These are phyloP conservation scores for Drosophila robusta DNA, from an alignment of 2,888 invertebrate species.

Conservation along the genomic window DNA sequence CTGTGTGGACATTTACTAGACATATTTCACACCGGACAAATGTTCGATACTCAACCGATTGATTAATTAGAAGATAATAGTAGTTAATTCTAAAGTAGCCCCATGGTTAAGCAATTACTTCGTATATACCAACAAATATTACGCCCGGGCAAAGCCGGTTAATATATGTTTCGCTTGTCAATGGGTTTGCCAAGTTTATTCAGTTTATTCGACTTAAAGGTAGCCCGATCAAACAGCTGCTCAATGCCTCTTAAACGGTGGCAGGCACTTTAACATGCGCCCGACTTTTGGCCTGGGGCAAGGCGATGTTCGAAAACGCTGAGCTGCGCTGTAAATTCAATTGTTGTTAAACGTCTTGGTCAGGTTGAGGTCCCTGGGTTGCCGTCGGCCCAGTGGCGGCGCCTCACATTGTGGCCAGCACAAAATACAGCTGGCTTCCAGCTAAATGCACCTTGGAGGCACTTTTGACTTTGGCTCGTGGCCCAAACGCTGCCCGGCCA, in stretches of 20 bases:
- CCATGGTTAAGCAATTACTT: too few relatives aligned
- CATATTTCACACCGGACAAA: too few relatives aligned
- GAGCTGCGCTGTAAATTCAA: conserved; percentile 63
- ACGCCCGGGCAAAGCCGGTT: too few relatives aligned
- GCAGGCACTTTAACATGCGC: neutral
- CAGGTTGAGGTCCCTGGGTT: conserved; percentile 44
- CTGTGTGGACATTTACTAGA: too few relatives aligned
- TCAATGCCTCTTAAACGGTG: conserved; percentile 13
- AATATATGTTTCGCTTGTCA: too few relatives aligned
- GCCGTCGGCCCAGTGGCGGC: conserved; percentile 16
- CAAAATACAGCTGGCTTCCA: conserved; percentile 43
- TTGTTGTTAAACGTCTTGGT: conserved; percentile 71
- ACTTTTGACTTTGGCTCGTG: conserved; percentile 65
- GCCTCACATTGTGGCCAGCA: conserved; percentile 29
- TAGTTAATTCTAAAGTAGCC: too few relatives aligned
- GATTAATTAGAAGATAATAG: too few relatives aligned
- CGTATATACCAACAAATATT: too few relatives aligned
- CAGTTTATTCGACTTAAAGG: neutral
- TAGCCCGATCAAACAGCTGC: neutral
- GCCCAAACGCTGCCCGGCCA: conserved; percentile 39
- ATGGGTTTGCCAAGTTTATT: too few relatives aligned
- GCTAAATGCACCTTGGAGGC: conserved; percentile 78
- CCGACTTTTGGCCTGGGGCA: neutral
- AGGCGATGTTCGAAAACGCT: conserved; percentile 15
- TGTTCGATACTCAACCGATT: too few relatives aligned